Percentiles rank a stretch among this genome's conserved stretches.
Conservation (phyloP, 2,113 vertebrate genomes). For the Ophthalmolycus amberensis region DNA sequence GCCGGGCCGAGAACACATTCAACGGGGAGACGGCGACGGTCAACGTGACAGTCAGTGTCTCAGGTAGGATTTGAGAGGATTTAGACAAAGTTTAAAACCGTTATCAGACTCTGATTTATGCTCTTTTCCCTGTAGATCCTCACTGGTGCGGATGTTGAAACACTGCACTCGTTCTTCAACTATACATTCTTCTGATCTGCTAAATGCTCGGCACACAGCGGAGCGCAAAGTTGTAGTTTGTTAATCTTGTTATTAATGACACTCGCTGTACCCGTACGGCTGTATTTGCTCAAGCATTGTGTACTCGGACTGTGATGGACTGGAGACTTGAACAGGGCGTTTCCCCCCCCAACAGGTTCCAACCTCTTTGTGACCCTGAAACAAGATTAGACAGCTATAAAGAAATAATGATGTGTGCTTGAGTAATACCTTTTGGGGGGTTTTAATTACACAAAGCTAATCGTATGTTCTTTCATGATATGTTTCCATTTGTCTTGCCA, state of each 20-base stretch:
- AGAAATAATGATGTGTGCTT: background rate
- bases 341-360: conserved; percentile 7
- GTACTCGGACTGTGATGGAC: background rate
- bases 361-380: conserved; percentile 13
- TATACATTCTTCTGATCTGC: background rate
- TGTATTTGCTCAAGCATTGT: conserved; percentile 21
- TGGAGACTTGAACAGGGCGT: background rate
- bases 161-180: background rate
- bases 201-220: background rate
- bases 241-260: background rate
- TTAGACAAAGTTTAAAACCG: background rate
- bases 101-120: background rate
- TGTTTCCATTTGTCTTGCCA: conserved; percentile 25
- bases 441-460: conserved; percentile 9
- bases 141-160: conserved; percentile 60
- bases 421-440: background rate
- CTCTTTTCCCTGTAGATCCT: conserved; percentile 22
- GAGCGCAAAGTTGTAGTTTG: background rate
- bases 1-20: conserved; percentile 39
- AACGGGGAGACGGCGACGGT: background rate
- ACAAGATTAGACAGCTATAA: background rate
- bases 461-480: background rate
- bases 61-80: conserved; percentile 13
- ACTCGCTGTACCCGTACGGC: too few relatives aligned
- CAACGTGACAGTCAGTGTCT: conserved; percentile 31